Percentiles rank a stretch among this genome's conserved stretches.
Evolutionary conservation across 2,797 vertebrate genomes (phyloP).

Genomic region (Sebastes itinus): DNA sequence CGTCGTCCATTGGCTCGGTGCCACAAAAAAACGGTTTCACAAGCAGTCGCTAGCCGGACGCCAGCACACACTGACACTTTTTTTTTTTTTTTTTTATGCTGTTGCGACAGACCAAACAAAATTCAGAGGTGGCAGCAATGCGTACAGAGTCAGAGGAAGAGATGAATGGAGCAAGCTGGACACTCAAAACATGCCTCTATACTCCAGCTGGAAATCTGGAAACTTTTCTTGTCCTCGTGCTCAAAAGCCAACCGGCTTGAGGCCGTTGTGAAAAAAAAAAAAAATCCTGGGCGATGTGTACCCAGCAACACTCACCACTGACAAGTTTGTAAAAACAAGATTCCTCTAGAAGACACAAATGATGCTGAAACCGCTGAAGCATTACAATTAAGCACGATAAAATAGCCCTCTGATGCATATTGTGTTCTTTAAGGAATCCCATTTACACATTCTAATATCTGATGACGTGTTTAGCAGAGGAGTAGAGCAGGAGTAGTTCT

Average conservation of each 20-base stretch:
- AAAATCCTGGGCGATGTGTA: background rate
- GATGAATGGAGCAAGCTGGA: background rate
- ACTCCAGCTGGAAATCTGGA: background rate
- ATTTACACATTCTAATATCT: background rate
- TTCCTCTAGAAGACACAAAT: background rate
- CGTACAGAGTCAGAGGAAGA: background rate
- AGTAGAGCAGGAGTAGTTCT: background rate
- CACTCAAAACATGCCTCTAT: background rate
- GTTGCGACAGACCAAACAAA: slow-evolving; percentile 21
- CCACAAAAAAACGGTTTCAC: slow-evolving; percentile 41
- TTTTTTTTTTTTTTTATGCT: background rate
- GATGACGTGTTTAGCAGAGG: background rate
- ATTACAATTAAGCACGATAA: background rate
- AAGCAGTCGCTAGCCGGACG: slow-evolving; percentile 25
- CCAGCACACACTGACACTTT: slow-evolving; percentile 13
- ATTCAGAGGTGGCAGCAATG: slow-evolving; percentile 12
- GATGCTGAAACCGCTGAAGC: background rate
- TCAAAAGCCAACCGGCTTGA: background rate
- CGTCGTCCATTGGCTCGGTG: slow-evolving; percentile 24
- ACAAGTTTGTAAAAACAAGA: background rate
- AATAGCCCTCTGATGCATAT: background rate
- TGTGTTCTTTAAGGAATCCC: background rate
- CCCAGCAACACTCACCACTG: background rate
- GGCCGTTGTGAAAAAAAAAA: background rate
- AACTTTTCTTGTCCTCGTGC: background rate